Conservation (phyloP, 2,797 vertebrate species). For the Spheniscus humboldti region DNA sequence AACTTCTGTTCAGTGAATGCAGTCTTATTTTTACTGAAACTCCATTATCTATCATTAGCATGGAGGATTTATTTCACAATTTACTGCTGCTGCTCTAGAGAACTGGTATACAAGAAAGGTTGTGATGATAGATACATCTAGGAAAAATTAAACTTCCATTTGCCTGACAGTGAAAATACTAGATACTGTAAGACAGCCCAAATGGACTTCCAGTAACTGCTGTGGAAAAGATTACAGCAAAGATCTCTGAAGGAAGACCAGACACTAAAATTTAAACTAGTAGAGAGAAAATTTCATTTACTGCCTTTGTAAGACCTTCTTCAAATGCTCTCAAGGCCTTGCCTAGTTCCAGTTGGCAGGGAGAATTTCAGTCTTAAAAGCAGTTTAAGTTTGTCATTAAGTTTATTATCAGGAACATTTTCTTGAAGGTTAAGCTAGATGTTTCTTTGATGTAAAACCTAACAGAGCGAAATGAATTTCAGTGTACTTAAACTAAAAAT, state of each 20-base stretch:
- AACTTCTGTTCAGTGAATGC: not conserved
- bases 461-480: not conserved
- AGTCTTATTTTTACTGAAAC: not conserved
- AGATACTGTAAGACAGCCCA: not conserved
- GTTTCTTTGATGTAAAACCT: not conserved
- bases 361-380: not conserved
- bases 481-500: not conserved
- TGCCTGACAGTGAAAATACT: not conserved
- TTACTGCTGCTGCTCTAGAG: not conserved
- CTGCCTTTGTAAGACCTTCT: not conserved
- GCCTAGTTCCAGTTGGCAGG: not conserved
- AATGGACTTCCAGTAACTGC: not conserved
- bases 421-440: not conserved
- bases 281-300: not conserved
- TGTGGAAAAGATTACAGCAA: not conserved
- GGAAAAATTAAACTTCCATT: not conserved
- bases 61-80: not conserved
- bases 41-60: not conserved
- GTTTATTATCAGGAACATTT: not conserved
- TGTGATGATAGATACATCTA: not conserved
- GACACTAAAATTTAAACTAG: not conserved
- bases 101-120: not conserved
- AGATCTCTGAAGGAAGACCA: not conserved
- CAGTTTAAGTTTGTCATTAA: not conserved
- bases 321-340: not conserved